Base-by-base conservation (phyloP, 2,797 vertebrate genomes). In the Australoheros facetus region DNA sequence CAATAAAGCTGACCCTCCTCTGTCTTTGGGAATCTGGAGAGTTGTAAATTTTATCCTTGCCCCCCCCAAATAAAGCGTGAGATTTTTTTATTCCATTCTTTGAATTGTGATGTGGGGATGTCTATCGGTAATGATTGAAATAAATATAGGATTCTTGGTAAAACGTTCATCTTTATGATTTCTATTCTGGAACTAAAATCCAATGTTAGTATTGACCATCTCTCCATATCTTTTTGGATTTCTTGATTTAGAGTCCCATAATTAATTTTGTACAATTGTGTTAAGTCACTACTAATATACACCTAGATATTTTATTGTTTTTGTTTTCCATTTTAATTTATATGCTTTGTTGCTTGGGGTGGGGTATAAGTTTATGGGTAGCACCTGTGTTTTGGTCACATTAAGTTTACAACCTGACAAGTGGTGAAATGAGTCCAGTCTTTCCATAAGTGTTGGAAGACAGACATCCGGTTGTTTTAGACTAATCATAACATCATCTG, bases 321-420 rank as follows among this genome's bases (percentile, higher is more conserved):
- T 55, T 28, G 60, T n/a, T 30, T 30, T 30, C 28, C 28, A 30
- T 30, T 30, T 30, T 3, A 30, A 30, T 30, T 30, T 30, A 30
- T 30, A 30, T 30, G 28, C 28, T 30, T 30, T n/a, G 28, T 30
- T 30, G 28, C 4, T 30, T 30, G 28, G 28, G 28, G 28, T 26
- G 28, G 28, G 28, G 7, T 37, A n/a, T 56, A 56, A 10, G n/a
- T 69, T 56, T n/a, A 77, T 30, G 5, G n/a, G 45, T 6, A 64
- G 11, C 5, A 54, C 14, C 9, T 75, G 73, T 8, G 73, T 54
- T 54, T 75, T 75, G 34, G 21, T 45, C 5, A 62, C 28, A 28
- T 28, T 28, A 34, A 59, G 58, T 54, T 80, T 84, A 16, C 53
- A 59, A 11, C 39, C 56, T 59, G 56, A 73, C 6, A 48, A 30